Evolutionary conservation across 2,888 invertebrate genomes (phyloP), one percentile per base, ranked within the genome.

Genomic region (Toxonevra muliebris): DNA sequence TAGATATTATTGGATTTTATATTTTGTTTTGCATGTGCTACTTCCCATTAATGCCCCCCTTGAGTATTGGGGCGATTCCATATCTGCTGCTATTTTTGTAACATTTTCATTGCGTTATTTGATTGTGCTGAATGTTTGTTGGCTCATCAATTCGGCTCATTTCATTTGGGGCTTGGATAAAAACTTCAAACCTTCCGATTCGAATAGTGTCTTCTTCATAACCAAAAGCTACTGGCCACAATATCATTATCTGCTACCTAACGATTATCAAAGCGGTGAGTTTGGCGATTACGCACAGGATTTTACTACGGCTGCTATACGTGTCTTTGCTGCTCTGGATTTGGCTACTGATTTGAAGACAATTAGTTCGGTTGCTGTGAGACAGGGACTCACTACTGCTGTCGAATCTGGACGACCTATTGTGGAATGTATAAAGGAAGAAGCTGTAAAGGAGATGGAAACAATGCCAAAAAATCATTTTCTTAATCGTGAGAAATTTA

Each of bases 201-300:
- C 92, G 4, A 93, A 93, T 80, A 85, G 90, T 71, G 90, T 94
- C 10, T 94, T 94, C 81, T 82, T 94, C 60, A 81, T 94, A 5
- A 89, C 88, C 4, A 92, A 91, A 81, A 90, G 90, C 2, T 91
- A 91, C 79, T 94, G 94, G 94, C 89, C 91, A 0, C 90, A 91
- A 70, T 95, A 93, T 79, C 94, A 95, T 79, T 94, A 94, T 76
- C 79, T 93, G 20, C 82, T 92, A 20, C 92, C 93, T 0, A 90
- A 90, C 85, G 94, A 95, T 78, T 94, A 93, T 84, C 92, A 93
- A 78, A 90, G 89, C n/a, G 91, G 92, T 10, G 94, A 95, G 84
- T 94, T 88, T 73, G 94, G 94, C 2, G 88, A 88, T 55, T 94
- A 94, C 76, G 90, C 89, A 8, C 69, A 78, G 0, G 93, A 92